Conservation (phyloP, 1,140 invertebrate species). For the Drosophila ogumai region DNA sequence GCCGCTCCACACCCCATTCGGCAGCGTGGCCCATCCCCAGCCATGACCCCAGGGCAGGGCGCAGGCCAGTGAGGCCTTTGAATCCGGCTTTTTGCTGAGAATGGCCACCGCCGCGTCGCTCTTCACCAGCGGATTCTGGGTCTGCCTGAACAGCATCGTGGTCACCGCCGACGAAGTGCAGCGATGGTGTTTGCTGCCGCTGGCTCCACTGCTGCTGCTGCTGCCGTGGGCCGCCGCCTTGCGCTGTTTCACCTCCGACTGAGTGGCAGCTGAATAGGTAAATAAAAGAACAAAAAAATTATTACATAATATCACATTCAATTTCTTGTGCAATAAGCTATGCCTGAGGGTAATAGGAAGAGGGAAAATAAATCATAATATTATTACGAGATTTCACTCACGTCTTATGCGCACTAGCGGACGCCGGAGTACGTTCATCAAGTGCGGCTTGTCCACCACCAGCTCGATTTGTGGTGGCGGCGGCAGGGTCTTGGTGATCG, state of each 20-base stretch:
- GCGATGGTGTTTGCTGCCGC: slow-evolving; percentile 52
- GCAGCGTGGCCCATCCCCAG: slow-evolving; percentile 88
- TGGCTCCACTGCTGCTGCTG: slow-evolving; percentile 31
- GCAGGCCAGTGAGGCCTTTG: slow-evolving; percentile 81
- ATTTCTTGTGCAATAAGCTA: not conserved
- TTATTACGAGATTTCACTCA: slow-evolving; percentile 80
- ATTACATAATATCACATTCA: too few species aligned
- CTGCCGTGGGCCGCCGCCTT: slow-evolving; percentile 53
- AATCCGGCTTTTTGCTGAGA: slow-evolving; percentile 82
- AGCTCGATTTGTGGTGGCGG: slow-evolving; percentile 87
- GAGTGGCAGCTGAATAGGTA: slow-evolving; percentile 85
- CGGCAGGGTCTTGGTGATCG: slow-evolving; percentile 89
- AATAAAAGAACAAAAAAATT: too few species aligned
- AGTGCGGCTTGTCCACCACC: slow-evolving; percentile 87
- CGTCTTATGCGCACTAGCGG: slow-evolving; percentile 87
- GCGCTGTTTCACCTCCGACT: slow-evolving; percentile 85
- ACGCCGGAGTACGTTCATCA: slow-evolving; percentile 87
- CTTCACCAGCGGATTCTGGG: slow-evolving; percentile 80
- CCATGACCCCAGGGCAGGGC: slow-evolving; percentile 86
- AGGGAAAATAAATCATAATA: not conserved
- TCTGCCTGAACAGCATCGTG: slow-evolving; percentile 66
- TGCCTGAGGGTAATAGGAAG: not conserved
- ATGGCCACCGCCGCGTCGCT: slow-evolving; percentile 84
- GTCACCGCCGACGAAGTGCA: slow-evolving; percentile 53
- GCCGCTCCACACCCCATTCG: slow-evolving; percentile 88